Conservation (phyloP, 2,113 vertebrate genomes). For the Puntigrus tetrazona region DNA sequence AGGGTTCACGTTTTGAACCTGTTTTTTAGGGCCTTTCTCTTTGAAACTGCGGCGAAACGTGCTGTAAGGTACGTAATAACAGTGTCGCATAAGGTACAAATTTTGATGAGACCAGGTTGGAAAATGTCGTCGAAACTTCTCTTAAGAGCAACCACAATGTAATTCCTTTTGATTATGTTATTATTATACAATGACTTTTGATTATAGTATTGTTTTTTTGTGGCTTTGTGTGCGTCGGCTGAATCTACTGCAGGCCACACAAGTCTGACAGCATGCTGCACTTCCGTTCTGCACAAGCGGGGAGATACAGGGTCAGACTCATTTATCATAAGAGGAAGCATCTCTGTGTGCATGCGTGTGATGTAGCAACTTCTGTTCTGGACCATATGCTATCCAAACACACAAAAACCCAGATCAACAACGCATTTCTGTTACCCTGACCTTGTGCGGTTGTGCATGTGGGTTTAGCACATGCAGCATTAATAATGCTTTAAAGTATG, state of each 20-base stretch:
- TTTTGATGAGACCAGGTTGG: too few relatives aligned
- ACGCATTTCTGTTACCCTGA: not conserved
- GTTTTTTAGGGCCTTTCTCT: too few relatives aligned
- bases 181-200: too few relatives aligned
- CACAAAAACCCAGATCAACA: not conserved
- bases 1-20: too few relatives aligned
- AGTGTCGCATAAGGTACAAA: too few relatives aligned
- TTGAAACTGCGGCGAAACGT: too few relatives aligned
- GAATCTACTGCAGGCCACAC: not conserved
- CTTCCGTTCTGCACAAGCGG: not conserved
- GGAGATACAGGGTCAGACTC: constrained; percentile 28
- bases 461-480: constrained; percentile 9
- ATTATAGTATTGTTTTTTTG: too few relatives aligned
- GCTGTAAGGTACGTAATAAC: too few relatives aligned
- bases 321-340: constrained; percentile 24
- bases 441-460: not conserved
- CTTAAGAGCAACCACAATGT: too few relatives aligned
- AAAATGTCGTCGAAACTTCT: too few relatives aligned
- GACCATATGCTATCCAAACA: not conserved
- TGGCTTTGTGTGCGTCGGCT: not conserved
- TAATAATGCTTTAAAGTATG: not conserved
- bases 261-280: constrained; percentile 2
- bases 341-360: constrained; percentile 1
- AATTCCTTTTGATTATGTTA: too few relatives aligned
- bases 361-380: not conserved